A percentile compares a stretch with the other conserved stretches of the same genome.
These are phyloP conservation scores for Nothura maculosa DNA, from an alignment of 2,797 vertebrate genomes.

Conservation along the genomic window DNA sequence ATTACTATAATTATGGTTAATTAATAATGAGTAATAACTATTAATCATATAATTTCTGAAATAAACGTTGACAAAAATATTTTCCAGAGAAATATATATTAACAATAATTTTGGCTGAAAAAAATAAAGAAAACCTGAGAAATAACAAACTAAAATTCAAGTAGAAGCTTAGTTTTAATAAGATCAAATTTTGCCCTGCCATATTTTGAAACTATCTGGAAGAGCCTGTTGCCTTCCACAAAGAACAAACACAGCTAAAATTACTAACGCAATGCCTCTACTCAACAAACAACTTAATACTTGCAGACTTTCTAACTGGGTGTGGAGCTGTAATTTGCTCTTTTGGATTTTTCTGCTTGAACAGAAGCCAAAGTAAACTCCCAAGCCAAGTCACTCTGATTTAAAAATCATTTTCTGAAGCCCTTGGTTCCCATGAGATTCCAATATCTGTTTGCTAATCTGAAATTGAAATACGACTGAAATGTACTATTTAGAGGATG, in stretches of 20 bases:
- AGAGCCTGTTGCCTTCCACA: slow-evolving; percentile 65
- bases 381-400: slow-evolving; percentile 70
- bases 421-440: slow-evolving; percentile 60
- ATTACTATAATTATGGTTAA: neutral
- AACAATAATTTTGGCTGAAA: neutral
- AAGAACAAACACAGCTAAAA: slow-evolving; percentile 71
- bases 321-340: slow-evolving; percentile 79
- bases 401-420: slow-evolving; percentile 71
- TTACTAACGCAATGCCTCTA: slow-evolving; percentile 74
- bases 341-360: slow-evolving; percentile 71
- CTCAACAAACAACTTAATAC: slow-evolving; percentile 74
- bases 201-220: slow-evolving; percentile 72
- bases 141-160: neutral
- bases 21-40: too few species aligned
- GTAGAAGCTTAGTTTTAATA: slow-evolving; percentile 53
- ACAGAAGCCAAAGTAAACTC: slow-evolving; percentile 73
- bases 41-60: neutral
- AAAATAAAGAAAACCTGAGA: neutral
- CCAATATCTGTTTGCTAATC: slow-evolving; percentile 13
- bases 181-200: slow-evolving; percentile 59
- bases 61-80: neutral
- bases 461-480: slow-evolving; percentile 31
- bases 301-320: slow-evolving; percentile 79
- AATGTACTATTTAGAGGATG: neutral
- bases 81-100: neutral